Evolutionary conservation across 1,140 invertebrate species (phyloP).

Genomic region (Temnothorax curvispinosus): DNA sequence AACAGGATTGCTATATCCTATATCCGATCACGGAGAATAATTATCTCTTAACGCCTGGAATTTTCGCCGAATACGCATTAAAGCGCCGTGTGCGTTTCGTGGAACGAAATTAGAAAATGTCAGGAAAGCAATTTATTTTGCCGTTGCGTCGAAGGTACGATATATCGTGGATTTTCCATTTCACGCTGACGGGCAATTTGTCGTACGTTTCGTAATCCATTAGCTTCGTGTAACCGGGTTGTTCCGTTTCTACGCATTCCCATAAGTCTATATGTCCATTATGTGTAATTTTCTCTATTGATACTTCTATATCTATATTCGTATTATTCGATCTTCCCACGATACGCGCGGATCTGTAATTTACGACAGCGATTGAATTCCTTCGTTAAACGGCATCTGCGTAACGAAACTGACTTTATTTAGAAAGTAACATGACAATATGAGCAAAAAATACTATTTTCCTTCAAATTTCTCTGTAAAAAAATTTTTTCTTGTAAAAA

Average conservation of each 20-base stretch:
- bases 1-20: background rate
- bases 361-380: background rate
- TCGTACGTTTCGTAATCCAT: slow-evolving; percentile 60
- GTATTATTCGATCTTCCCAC: slow-evolving; percentile 22
- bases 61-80: background rate
- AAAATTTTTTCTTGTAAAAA: background rate
- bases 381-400: background rate
- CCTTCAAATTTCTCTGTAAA: background rate
- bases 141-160: slow-evolving; percentile 12
- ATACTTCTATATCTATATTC: slow-evolving; percentile 46
- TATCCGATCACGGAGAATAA: background rate
- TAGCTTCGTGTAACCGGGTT: slow-evolving; percentile 34
- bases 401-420: background rate
- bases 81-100: background rate
- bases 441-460: no score
- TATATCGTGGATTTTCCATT: slow-evolving; percentile 54
- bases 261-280: slow-evolving; percentile 32
- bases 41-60: background rate
- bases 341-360: slow-evolving; percentile 32
- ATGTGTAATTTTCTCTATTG: slow-evolving; percentile 52
- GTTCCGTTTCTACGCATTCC: slow-evolving; percentile 31
- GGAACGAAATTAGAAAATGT: slow-evolving; percentile 40
- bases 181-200: slow-evolving; percentile 54
- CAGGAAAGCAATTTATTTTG: slow-evolving; percentile 39
- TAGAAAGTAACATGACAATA: slow-evolving; percentile 1